A percentile compares a stretch with the other conserved stretches of the same genome.
phyloP scores from a whole-genome alignment of 2,888 invertebrate genomes.

The Drosophila histrio region DNA sequence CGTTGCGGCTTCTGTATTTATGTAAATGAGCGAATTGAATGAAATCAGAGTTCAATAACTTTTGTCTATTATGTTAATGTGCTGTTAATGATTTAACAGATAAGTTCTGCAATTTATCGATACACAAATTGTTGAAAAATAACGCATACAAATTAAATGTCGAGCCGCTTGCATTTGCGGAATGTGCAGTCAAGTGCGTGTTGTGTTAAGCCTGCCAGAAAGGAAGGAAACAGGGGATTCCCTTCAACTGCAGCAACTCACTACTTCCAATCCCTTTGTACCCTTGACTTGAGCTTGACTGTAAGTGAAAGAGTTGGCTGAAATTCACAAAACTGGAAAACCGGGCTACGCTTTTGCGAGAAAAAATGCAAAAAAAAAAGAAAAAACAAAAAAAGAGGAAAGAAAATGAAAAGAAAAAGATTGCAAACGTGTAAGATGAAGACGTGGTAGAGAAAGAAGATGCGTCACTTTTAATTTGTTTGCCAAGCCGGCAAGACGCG shows the following conservation, averaged over 20 bases:
- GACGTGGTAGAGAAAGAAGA: constrained; percentile 29
- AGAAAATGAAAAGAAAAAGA: not conserved
- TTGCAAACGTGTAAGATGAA: constrained; percentile 27
- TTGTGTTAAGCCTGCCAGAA: constrained; percentile 27
- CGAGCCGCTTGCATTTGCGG: constrained; percentile 26
- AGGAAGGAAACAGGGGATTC: not conserved
- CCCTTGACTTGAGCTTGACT: constrained; percentile 1
- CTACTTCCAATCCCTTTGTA: too few relatives aligned
- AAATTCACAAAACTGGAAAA: not conserved
- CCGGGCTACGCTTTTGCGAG: not conserved
- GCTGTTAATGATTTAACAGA: not conserved
- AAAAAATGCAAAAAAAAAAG: constrained; percentile 13
- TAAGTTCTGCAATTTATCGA: not conserved
- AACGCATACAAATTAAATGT: constrained; percentile 35
- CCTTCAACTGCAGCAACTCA: not conserved
- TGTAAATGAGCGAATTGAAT: too few relatives aligned
- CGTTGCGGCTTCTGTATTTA: too few relatives aligned
- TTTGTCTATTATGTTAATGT: not conserved
- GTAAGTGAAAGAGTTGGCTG: constrained; percentile 6
- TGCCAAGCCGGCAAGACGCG: constrained; percentile 46
- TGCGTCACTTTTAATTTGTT: constrained; percentile 78
- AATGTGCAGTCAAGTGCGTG: constrained; percentile 32
- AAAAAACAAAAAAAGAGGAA: not conserved
- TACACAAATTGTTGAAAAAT: not conserved
- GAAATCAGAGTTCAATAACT: not conserved